Conservation (phyloP, 2,797 vertebrate species). For the Phrynocephalus guinanensis region DNA sequence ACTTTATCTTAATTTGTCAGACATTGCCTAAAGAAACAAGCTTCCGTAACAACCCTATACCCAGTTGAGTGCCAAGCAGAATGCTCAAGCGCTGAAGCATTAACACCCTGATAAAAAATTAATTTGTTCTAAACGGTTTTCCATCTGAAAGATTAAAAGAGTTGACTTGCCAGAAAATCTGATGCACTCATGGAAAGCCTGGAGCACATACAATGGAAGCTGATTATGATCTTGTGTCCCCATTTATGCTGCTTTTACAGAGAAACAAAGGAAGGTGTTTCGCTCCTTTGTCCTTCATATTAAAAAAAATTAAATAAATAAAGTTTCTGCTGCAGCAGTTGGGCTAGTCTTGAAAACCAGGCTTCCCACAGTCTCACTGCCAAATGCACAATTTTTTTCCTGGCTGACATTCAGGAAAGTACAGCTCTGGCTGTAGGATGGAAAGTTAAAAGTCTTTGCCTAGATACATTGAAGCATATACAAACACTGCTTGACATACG, state of each 20-base stretch:
- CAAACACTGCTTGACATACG: constrained; percentile 85
- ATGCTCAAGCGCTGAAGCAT: constrained; percentile 71
- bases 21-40: constrained; percentile 78
- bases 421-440: constrained; percentile 87
- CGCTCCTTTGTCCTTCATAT: constrained; percentile 76
- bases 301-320: constrained; percentile 72
- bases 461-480: constrained; percentile 94
- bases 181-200: constrained; percentile 76
- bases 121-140: constrained; percentile 82
- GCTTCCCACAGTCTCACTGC: constrained; percentile 91
- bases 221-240: constrained; percentile 78
- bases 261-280: constrained; percentile 84
- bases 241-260: constrained; percentile 68
- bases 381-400: constrained; percentile 96
- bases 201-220: constrained; percentile 76
- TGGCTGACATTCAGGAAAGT: constrained; percentile 97
- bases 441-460: constrained; percentile 95
- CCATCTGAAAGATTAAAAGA: constrained; percentile 74
- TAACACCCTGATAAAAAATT: constrained; percentile 79
- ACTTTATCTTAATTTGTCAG: constrained; percentile 91
- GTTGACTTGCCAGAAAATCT: constrained; percentile 73
- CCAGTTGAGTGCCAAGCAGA: constrained; percentile 75
- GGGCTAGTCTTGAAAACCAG: constrained; percentile 80
- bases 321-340: constrained; percentile 77
- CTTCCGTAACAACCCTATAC: background rate